A percentile compares a stretch with the other conserved stretches of the same genome.
Evolutionary conservation across 1,140 invertebrate species (phyloP).

Genomic region (Caenorhabditis brenneri): DNA sequence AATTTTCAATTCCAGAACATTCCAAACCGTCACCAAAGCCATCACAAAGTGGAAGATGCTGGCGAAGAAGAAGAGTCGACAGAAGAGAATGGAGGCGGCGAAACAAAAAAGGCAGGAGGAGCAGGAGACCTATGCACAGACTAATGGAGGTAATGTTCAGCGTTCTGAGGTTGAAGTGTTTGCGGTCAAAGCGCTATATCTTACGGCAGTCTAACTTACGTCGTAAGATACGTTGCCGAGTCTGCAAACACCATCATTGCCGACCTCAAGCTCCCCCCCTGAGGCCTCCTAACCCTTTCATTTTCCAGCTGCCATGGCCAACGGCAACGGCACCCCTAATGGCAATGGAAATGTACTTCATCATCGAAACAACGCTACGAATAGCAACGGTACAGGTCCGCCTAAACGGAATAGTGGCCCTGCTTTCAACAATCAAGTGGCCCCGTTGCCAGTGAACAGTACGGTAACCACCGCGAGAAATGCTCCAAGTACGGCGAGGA

Average conservation of each 20-base stretch:
- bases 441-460: not conserved
- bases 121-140: slow-evolving; percentile 20
- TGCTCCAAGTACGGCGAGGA: not conserved
- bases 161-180: no score
- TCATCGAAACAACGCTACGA: not conserved
- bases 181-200: no score
- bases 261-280: no score
- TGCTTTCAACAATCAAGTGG: not conserved
- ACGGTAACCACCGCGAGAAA: not conserved
- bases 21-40: slow-evolving; percentile 57
- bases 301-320: slow-evolving; percentile 7
- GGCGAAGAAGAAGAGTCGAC: slow-evolving; percentile 57
- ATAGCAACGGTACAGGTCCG: not conserved
- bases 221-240: no score
- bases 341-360: slow-evolving; percentile 11
- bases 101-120: slow-evolving; percentile 46
- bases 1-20: slow-evolving; percentile 54
- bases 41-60: slow-evolving; percentile 62
- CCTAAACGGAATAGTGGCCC: not conserved
- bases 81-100: slow-evolving; percentile 53
- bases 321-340: slow-evolving; percentile 21
- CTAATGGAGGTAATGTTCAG: slow-evolving; percentile 1
- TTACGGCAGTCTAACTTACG: no score
- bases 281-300: not conserved
- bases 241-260: no score